Conservation (phyloP, 2,113 vertebrate genomes). For the Marmota flaviventris region DNA sequence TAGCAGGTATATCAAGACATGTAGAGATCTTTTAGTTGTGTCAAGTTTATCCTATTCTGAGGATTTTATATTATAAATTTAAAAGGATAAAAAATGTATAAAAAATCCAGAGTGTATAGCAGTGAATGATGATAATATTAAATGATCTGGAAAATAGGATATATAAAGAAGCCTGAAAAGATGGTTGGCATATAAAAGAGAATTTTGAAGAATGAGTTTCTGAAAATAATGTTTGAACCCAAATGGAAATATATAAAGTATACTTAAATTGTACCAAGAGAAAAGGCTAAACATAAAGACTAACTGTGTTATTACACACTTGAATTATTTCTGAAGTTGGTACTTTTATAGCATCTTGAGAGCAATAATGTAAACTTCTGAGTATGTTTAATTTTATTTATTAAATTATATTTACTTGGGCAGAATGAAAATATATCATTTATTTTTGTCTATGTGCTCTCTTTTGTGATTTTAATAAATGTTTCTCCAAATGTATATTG, state of each 20-base stretch:
- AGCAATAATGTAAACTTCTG: neutral
- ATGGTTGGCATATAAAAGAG: conserved; percentile 7
- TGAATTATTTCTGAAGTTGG: conserved; percentile 27
- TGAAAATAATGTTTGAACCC: conserved; percentile 45
- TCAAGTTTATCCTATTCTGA: conserved; percentile 29
- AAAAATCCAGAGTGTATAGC: neutral
- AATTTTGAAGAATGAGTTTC: conserved; percentile 31
- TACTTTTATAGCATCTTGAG: conserved; percentile 22
- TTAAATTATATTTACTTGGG: neutral
- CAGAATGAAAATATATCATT: neutral
- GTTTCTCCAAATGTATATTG: neutral
- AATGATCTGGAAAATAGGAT: conserved; percentile 48
- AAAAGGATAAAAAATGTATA: neutral
- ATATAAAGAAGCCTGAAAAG: conserved; percentile 22
- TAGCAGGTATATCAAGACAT: neutral
- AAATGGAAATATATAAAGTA: conserved; percentile 26
- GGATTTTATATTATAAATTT: conserved; percentile 5
- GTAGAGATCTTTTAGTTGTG: neutral
- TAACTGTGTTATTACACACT: neutral
- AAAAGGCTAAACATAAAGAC: conserved; percentile 54
- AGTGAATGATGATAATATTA: conserved; percentile 10
- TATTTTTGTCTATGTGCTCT: neutral
- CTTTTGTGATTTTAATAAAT: neutral
- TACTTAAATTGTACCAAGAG: neutral
- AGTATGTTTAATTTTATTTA: neutral